Evolutionary conservation across 2,113 vertebrate species (phyloP), one percentile per base, ranked within the genome.

Genomic region (Gobio gobio): DNA sequence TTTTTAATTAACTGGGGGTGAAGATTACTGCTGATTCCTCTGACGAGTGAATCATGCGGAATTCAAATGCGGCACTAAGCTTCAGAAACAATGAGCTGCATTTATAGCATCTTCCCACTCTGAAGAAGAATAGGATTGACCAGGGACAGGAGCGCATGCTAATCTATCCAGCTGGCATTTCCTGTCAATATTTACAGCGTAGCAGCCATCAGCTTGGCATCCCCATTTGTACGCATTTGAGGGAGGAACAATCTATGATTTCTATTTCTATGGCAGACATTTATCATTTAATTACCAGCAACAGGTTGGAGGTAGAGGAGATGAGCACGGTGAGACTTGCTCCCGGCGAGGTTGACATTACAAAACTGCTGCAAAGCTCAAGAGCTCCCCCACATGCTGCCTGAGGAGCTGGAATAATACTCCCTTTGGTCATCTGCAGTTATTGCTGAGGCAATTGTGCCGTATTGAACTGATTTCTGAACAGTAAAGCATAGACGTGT

Each of bases 1-100:
- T 89, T 91, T 89, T 86, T 92, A 94, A 95, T 95, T 94, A 94
- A 93, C 92, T 90, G 74, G 89, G 93, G 92, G 93, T 94, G 92
- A 94, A 93, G 93, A 93, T 94, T 94, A 94, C 85, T 84, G 87
- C 83, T 91, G 91, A 92, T 92, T 93, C 91, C 82, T 90, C 90
- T 90, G 89, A 89, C 87, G 90, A 88, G 89, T 90, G 91, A 89
- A 91, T 92, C 90, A 89, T 88, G 88, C 87, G 73, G 91, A 93
- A 92, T 93, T 93, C 89, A 90, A 91, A 88, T 86, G 90, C 87
- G 89, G 89, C 92, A 91, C 91, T 90, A 90, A 91, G 89, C 89
- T 73, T 59, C 73, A 45, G 90, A 83, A 92, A 93, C 92, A 94
- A 91, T 89, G 88, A 87, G 91, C 79, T 83, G 91, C 84, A 84